Percentiles rank a stretch among this genome's conserved stretches.
Evolutionary conservation across 2,797 vertebrate species (phyloP).

Genomic region (Malurus leucopterus): DNA sequence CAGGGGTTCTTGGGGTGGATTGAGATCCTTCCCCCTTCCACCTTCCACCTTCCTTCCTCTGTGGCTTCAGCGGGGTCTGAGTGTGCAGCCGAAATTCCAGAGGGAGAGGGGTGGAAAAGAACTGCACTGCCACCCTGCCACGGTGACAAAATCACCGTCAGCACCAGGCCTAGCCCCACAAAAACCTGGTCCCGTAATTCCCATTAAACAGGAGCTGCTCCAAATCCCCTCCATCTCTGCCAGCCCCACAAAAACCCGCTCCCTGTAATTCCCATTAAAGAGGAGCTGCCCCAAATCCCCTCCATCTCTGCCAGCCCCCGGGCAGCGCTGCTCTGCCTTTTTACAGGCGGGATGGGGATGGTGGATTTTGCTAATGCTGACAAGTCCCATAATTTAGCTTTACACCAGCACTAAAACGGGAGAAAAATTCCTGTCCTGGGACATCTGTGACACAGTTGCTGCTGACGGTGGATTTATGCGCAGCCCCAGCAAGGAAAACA

Average conservation of each 20-base stretch:
- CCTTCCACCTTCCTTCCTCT: accelerated
- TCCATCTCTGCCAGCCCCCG: background rate
- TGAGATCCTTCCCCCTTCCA: background rate
- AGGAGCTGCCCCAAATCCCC: background rate
- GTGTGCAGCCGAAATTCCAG: accelerated
- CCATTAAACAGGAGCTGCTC: background rate
- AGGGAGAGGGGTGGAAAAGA: background rate
- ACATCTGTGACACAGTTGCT: background rate
- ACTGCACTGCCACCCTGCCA: accelerated
- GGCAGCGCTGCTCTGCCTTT: background rate
- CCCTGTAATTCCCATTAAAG: too few relatives aligned
- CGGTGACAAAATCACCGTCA: accelerated
- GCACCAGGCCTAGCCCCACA: background rate
- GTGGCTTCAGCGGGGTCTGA: background rate
- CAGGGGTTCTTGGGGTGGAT: accelerated
- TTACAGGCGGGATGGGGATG: background rate
- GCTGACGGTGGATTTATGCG: background rate
- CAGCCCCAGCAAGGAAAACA: background rate
- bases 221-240: accelerated
- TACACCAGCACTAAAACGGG: background rate
- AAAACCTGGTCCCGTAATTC: too few relatives aligned
- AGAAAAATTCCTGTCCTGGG: conserved; percentile 15
- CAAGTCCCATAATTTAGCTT: conserved; percentile 2
- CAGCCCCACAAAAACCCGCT: background rate
- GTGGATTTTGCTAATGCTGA: background rate